phyloP scores from a whole-genome alignment of 2,888 invertebrate species.

The Nasonia oneida region DNA sequence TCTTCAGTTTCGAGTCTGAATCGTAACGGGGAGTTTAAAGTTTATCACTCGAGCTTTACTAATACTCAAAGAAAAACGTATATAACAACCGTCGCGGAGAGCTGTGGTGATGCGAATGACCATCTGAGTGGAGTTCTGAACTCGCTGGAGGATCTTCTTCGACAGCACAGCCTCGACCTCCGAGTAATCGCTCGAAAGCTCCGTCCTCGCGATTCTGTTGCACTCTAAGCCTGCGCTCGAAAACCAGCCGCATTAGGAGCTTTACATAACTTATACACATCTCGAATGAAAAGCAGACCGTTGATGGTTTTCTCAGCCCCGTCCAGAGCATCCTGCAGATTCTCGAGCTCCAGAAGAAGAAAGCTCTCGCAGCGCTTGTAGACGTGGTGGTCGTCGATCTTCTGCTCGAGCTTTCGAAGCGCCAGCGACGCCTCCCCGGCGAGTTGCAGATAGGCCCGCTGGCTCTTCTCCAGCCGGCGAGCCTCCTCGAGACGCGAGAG shows the following conservation, averaged over 20 bases:
- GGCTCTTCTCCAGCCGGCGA: slow-evolving; percentile 2
- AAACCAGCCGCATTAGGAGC: neutral
- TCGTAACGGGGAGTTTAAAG: neutral
- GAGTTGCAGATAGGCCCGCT: neutral
- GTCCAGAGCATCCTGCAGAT: slow-evolving; percentile 38
- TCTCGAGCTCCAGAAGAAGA: slow-evolving; percentile 41
- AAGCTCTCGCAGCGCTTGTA: slow-evolving; percentile 48
- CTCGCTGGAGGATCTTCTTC: slow-evolving; percentile 41
- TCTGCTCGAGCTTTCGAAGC: slow-evolving; percentile 41
- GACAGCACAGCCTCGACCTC: neutral
- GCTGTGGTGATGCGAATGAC: slow-evolving; percentile 41
- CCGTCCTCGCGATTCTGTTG: neutral
- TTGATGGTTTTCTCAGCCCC: slow-evolving; percentile 36
- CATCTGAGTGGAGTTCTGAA: slow-evolving; percentile 47
- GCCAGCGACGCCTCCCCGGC: slow-evolving; percentile 52
- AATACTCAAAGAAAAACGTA: too few relatives aligned
- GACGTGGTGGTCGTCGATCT: slow-evolving; percentile 35
- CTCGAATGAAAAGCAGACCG: slow-evolving; percentile 11
- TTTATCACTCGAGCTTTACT: too few relatives aligned
- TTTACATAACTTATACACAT: too few relatives aligned
- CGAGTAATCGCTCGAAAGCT: neutral
- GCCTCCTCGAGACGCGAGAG: slow-evolving; percentile 24
- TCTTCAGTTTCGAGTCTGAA: slow-evolving; percentile 23
- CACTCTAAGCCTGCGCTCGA: neutral
- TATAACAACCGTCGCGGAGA: slow-evolving; percentile 29